Base-by-base conservation (phyloP, 2,888 invertebrate genomes). In the Drosophila dives region DNA sequence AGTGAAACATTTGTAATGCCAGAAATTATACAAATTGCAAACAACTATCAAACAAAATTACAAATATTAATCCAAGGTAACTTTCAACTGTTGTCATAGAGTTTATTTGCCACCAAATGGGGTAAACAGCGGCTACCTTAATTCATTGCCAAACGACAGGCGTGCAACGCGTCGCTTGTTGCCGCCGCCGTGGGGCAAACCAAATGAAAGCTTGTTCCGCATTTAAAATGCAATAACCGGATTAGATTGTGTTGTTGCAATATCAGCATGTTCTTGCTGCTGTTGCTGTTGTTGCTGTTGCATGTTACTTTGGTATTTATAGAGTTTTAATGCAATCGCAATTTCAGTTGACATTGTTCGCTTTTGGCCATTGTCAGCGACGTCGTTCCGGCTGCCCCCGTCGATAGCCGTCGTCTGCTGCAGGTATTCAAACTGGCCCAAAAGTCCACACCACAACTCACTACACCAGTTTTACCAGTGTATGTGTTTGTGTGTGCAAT, bases 181-280 rank as follows among this genome's bases (percentile, higher is more conserved):
- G 55, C 15, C 26, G 64, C 5, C 55, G 61, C 53, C 48, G 56
- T 65, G 59, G 70, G 72, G 66, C 60, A 15, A 77, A 72, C 76
- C 72, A 72, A 80, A 72, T 74, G 72, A 75, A 72, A 79, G 81
- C 76, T 83, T 83, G 80, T 69, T 70, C 71, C 70, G 76, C 86
- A 90, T 90, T 90, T 91, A 87, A 90, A 91, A 90, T 90, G 89
- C 90, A 90, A 91, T 90, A 91, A 91, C 90, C 83, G 80, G 86
- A 86, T 90, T 89, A 89, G 88, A 88, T 88, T 86, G 87, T 86
- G 80, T 82, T 87, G 83, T 82, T 75, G 80, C 77, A 69, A 75
- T 66, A 80, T 77, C 80, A 75, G 77, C 55, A 68, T 72, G 75
- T 61, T 60, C 61, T 65, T 65, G 64, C 54, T 53, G 40, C 48